phyloP scores from a whole-genome alignment of 2,797 vertebrate genomes.

The Prunella strophiata region DNA sequence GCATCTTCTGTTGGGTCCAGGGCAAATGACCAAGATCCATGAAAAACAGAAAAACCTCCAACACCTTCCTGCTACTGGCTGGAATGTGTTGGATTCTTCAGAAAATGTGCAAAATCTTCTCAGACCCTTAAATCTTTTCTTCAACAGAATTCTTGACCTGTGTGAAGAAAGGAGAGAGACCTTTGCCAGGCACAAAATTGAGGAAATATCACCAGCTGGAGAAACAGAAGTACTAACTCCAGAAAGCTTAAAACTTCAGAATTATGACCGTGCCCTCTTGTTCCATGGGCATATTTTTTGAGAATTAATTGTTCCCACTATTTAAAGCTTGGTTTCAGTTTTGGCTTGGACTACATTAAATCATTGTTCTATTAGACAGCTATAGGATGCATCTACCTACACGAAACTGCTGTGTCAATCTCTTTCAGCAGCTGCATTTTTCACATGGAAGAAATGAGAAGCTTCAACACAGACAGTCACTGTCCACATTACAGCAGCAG shows the following conservation, averaged over 20 bases:
- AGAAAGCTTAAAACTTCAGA: neutral
- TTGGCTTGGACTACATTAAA: neutral
- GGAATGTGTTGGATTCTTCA: neutral
- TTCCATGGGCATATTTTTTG: neutral
- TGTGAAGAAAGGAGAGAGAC: neutral
- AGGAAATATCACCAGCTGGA: neutral
- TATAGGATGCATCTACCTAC: neutral
- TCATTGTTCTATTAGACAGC: neutral
- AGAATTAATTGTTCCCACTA: neutral
- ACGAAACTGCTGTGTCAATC: neutral
- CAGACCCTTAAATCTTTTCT: neutral
- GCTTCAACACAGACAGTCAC: neutral
- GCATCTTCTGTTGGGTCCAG: neutral
- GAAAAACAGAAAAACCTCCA: neutral
- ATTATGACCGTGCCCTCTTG: neutral
- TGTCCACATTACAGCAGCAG: neutral
- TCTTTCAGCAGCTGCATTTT: neutral
- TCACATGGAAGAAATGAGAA: neutral
- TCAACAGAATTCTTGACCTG: neutral
- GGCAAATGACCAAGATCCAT: neutral
- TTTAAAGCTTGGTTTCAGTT: neutral
- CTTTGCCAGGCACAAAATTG: neutral
- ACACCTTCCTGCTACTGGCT: fast-evolving
- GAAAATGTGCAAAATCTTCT: neutral
- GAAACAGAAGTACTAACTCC: neutral